Conservation (phyloP, 92 coral and sea anemone genomes). For the Pocillopora meandrina region DNA sequence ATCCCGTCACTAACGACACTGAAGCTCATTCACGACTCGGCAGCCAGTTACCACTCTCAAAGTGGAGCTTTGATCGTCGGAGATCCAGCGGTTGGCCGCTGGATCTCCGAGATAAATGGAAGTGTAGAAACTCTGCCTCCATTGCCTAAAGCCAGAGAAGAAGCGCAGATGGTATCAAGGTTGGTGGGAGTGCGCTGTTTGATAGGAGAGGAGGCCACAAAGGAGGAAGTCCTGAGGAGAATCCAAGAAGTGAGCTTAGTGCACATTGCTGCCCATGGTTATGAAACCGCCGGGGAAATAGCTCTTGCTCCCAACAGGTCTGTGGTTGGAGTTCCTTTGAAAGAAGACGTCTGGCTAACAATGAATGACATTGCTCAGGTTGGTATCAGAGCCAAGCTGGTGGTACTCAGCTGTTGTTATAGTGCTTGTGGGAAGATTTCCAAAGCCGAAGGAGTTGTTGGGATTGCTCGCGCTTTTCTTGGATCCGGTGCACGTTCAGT, state of each 20-base stretch:
- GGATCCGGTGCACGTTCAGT: not conserved
- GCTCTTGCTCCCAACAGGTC: not conserved
- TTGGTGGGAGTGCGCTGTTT: not conserved
- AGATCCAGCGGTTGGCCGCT: slow-evolving; percentile 1
- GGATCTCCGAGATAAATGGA: not conserved
- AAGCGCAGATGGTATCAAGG: not conserved
- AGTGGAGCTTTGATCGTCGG: not conserved
- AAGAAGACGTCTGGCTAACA: not conserved
- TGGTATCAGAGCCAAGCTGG: slow-evolving; percentile 1
- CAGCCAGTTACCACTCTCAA: not conserved
- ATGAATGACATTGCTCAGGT: not conserved
- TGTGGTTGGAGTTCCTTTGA: not conserved
- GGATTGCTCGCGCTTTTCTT: not conserved
- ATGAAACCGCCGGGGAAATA: not conserved
- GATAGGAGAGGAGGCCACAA: not conserved
- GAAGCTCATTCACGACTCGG: not conserved
- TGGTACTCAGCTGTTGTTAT: not conserved
- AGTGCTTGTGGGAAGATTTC: not conserved
- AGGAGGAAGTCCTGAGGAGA: not conserved
- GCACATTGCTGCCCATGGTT: not conserved
- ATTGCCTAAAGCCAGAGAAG: slow-evolving; percentile 2
- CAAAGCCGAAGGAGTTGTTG: not conserved
- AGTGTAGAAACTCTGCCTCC: not conserved
- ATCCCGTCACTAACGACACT: slow-evolving; percentile 1
- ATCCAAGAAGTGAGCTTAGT: not conserved